These are phyloP conservation scores for Bombus ignitus DNA, from an alignment of 1,140 invertebrate species.

Conservation along the genomic window DNA sequence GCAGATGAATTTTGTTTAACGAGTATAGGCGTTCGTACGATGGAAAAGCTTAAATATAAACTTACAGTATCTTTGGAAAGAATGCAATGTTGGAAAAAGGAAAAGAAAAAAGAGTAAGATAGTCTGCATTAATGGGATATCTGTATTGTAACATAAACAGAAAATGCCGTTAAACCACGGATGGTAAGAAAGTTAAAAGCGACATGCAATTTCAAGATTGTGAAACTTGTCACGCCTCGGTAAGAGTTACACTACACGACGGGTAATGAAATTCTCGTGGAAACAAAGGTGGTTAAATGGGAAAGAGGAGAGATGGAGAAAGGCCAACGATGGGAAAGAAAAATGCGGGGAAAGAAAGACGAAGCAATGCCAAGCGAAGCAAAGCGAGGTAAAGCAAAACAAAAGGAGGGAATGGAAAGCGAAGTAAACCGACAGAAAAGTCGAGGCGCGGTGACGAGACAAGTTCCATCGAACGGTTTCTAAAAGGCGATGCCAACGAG, in stretches of 20 bases:
- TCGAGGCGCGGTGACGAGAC: slow-evolving; percentile 51
- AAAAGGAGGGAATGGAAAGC: neutral
- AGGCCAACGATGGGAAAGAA: slow-evolving; percentile 26
- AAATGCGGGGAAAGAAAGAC: neutral
- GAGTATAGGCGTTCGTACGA: no score
- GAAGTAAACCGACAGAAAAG: slow-evolving; percentile 46
- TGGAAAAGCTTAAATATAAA: no score
- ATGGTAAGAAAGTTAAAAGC: neutral
- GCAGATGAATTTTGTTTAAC: neutral
- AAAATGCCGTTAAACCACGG: slow-evolving; percentile 13
- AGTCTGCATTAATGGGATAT: neutral
- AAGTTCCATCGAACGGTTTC: slow-evolving; percentile 66
- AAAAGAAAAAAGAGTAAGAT: neutral
- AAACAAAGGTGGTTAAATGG: slow-evolving; percentile 38
- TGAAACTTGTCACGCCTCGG: slow-evolving; percentile 23
- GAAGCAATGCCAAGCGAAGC: neutral
- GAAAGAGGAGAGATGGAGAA: slow-evolving; percentile 27
- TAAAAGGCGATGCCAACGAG: slow-evolving; percentile 76
- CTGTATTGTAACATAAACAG: slow-evolving; percentile 20
- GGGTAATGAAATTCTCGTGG: slow-evolving; percentile 55
- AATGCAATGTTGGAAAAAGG: no score
- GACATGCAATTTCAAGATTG: slow-evolving; percentile 26
- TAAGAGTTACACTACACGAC: neutral
- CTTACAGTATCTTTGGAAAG: no score
- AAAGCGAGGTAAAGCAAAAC: neutral